Evolutionary conservation across 2,888 invertebrate species (phyloP), one percentile per base, ranked within the genome.

Genomic region (Incurvaria masculella): DNA sequence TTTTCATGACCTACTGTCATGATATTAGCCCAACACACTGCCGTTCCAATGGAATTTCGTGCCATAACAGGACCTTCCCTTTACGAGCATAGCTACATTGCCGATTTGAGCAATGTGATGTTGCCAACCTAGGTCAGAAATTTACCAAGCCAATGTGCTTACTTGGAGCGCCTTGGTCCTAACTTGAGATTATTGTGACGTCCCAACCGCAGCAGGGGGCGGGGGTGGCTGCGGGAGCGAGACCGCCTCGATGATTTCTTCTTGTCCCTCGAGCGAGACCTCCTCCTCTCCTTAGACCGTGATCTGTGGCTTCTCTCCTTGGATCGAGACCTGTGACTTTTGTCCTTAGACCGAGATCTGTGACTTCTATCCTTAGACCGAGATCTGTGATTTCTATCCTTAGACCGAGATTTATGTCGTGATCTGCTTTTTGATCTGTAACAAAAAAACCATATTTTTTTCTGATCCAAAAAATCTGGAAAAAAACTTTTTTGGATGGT

Each of bases 331-430:
- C 68, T 57, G 8, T 20, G n/a, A 18, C 44, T 50, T 21, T 45
- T 45, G n/a, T 43, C 52, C 42, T 46, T 49, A 11, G 48, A 45
- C 40, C 50, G 46, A 10, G 8, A 27, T 27, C n/a, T n/a, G n/a
- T n/a, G n/a, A n/a, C n/a, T n/a, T n/a, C n/a, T n/a, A n/a, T n/a
- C n/a, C n/a, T n/a, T n/a, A n/a, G n/a, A n/a, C n/a, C n/a, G n/a
- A n/a, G n/a, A n/a, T n/a, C n/a, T n/a, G n/a, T n/a, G n/a, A n/a
- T n/a, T n/a, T n/a, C n/a, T n/a, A n/a, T n/a, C 14, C 40, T 40
- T 40, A 17, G 69, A 66, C 20, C 60, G 51, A 2, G 67, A 63
- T n/a, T 65, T 57, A 17, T 64, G 62, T 1, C 63, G 57, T 1
- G 68, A 64, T 2, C 63, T 60, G 50, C 33, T 33, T 11, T 14